These are phyloP conservation scores for Drosophila sordidapex DNA, from an alignment of 2,888 invertebrate species.

Conservation along the genomic window DNA sequence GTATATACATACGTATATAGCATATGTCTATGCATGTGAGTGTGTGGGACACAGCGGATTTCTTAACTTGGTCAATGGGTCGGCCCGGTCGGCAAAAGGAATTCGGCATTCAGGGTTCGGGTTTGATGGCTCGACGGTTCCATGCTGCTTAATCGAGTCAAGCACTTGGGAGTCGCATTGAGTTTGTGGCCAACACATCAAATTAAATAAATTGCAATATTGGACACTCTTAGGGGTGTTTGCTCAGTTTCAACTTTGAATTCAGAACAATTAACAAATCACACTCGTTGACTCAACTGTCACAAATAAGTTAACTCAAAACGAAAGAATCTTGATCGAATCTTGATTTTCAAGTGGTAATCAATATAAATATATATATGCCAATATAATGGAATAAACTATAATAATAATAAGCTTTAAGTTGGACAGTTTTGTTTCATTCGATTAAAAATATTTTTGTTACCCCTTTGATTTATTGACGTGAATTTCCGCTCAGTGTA, in stretches of 20 bases:
- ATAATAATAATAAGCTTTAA: no score
- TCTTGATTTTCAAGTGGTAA: no score
- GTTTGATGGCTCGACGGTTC: conserved; percentile 10
- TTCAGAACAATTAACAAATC: not conserved
- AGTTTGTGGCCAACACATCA: not conserved
- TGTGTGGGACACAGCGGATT: conserved; percentile 34
- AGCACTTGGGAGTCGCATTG: conserved; percentile 20
- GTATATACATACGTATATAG: not conserved
- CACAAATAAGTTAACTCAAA: not conserved
- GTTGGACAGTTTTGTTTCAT: not conserved
- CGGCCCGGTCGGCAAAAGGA: conserved; percentile 49
- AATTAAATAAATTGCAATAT: not conserved
- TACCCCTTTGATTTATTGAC: conserved; percentile 3
- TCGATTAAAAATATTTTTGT: not conserved
- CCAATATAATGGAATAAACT: not conserved
- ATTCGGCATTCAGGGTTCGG: conserved; percentile 10
- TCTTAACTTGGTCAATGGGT: conserved; percentile 81
- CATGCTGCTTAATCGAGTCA: conserved; percentile 28
- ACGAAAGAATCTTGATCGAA: not conserved
- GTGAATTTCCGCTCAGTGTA: conserved; percentile 23
- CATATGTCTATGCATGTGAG: conserved; percentile 1
- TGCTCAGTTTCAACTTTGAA: not conserved
- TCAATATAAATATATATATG: no score
- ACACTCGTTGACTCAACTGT: not conserved
- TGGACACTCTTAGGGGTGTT: not conserved